A percentile compares a stretch with the other conserved stretches of the same genome.
phyloP scores from a whole-genome alignment of 2,113 vertebrate species.

The Tupaia tana region DNA sequence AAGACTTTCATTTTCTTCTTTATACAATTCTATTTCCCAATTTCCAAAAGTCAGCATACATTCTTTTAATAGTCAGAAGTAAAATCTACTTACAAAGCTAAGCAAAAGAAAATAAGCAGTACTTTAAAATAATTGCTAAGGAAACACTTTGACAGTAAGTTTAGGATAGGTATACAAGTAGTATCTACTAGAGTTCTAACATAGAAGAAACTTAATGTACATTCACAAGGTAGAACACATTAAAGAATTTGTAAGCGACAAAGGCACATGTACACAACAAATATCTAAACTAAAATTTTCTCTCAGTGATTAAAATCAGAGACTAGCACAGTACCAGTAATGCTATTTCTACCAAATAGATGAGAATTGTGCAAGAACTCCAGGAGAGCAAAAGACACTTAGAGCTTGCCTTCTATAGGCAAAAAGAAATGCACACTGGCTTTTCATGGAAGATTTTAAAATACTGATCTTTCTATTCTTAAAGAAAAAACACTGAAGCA shows the following conservation, averaged over 20 bases:
- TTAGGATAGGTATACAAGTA: neutral
- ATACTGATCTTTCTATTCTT: neutral
- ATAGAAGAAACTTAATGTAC: neutral
- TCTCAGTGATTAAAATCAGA: neutral
- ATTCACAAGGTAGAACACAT: neutral
- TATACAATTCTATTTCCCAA: conserved; percentile 38
- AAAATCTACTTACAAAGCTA: conserved; percentile 9
- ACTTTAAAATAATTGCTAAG: neutral
- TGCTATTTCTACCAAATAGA: neutral
- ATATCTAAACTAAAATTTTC: neutral
- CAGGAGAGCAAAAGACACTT: neutral
- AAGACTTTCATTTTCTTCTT: neutral
- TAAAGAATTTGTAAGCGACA: neutral
- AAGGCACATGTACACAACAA: neutral
- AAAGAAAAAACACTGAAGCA: neutral
- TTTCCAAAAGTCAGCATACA: neutral
- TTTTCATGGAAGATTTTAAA: neutral
- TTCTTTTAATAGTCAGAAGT: neutral
- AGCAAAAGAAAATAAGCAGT: neutral
- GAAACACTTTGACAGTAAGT: neutral
- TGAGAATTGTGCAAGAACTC: neutral
- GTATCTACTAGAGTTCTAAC: neutral
- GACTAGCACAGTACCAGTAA: neutral
- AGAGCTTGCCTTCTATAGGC: neutral
- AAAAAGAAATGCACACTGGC: neutral